Percentiles rank a stretch among this genome's conserved stretches.
Conservation (phyloP, 1,140 invertebrate species). For the Cyclargus thomasi region DNA sequence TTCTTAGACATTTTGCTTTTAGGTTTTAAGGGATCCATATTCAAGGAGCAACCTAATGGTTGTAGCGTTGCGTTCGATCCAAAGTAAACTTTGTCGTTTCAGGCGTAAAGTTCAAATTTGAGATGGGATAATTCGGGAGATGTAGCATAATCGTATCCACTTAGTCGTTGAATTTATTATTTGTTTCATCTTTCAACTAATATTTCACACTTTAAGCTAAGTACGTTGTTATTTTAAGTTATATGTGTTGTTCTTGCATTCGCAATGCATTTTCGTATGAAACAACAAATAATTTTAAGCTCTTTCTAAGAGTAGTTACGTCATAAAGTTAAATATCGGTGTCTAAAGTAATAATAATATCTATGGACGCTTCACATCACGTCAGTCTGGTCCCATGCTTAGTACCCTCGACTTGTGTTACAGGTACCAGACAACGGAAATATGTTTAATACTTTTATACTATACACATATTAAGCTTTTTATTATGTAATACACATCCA, state of each 20-base stretch:
- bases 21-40: slow-evolving; percentile 1
- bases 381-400: too few relatives aligned
- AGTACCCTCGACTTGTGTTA: too few relatives aligned
- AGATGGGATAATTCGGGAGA: not conserved
- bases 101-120: not conserved
- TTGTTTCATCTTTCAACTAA: slow-evolving; percentile 37
- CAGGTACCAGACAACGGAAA: too few relatives aligned
- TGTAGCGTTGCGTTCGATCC: not conserved
- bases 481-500: too few relatives aligned
- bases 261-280: not conserved
- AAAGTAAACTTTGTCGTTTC: slow-evolving; percentile 7
- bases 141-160: slow-evolving; percentile 32
- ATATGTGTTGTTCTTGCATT: not conserved
- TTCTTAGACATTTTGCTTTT: slow-evolving; percentile 3
- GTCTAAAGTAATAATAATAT: too few relatives aligned
- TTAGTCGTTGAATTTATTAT: slow-evolving; percentile 41
- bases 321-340: too few relatives aligned
- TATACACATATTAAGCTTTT: too few relatives aligned
- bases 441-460: too few relatives aligned
- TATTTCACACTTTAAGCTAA: slow-evolving; percentile 25
- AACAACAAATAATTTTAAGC: not conserved
- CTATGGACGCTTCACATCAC: too few relatives aligned
- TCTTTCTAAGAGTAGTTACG: too few relatives aligned
- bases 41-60: not conserved
- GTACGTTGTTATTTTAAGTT: slow-evolving; percentile 1